Base-by-base conservation (phyloP, 2,113 vertebrate species). In the Uria aalge region DNA sequence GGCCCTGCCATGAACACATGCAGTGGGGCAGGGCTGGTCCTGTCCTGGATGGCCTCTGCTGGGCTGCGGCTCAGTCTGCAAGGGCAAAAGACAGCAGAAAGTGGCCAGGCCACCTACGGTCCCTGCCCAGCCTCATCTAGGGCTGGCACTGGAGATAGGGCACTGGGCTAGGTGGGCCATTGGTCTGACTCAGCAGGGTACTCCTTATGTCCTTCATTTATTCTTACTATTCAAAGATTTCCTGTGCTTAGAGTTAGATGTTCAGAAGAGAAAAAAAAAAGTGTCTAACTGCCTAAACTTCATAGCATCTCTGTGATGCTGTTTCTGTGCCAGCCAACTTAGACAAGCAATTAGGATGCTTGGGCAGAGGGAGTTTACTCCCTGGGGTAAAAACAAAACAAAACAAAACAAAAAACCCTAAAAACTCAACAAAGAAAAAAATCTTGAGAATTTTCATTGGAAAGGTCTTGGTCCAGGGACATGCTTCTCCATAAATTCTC, bases 81-180 rank as follows among this genome's bases (percentile, higher is more conserved):
- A 59, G 38, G 18, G 12, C 40, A 85, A 20, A 32, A 18, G 59
- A 15, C 17, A 36, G 24, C 63, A 67, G 34, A 57, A 81, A 52
- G 21, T 6, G 15, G 5, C 11, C 4, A 40, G 3, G 21, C 40
- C 34, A 17, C 10, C 32, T 14, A 2, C 0, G 1, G 2, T 36
- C 14, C 23, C 60, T 16, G n/a, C 2, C 4, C 45, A 83, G 15
- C 27, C 40, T 66, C 40, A 29, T 60, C 50, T 38, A 8, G 6
- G 24, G 41, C 26, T 73, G 41, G 13, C 26, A 18, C 2, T 40
- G 69, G 14, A 76, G 32, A 27, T 7, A 43, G 40, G 36, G 12
- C 34, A 40, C 29, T 50, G 45, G 32, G 36, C 59, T 73, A 38
- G 30, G 63, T 13, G 38, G 24, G 68, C 17, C 40, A 24, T 24